phyloP scores from a whole-genome alignment of 92 coral and sea anemone genomes.

The Pocillopora meandrina region DNA sequence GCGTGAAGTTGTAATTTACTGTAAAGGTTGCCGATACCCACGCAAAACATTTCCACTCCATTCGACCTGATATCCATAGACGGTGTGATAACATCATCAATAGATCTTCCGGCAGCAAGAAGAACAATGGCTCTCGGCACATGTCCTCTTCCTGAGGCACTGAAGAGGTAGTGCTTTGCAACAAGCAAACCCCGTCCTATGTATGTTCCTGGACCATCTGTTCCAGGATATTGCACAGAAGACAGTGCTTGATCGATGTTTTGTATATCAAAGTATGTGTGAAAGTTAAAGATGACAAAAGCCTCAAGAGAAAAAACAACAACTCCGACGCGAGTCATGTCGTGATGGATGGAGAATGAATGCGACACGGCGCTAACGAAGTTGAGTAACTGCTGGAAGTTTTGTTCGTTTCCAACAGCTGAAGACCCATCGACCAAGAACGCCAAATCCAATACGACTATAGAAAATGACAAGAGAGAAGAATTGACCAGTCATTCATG shows the following conservation, averaged over 20 bases:
- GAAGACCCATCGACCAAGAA: slow-evolving; percentile 94
- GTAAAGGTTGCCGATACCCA: slow-evolving; percentile 77
- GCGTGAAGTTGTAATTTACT: slow-evolving; percentile 89
- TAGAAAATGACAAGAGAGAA: background rate
- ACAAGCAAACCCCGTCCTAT: slow-evolving; percentile 90
- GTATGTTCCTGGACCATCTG: slow-evolving; percentile 91
- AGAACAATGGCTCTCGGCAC: slow-evolving; percentile 77
- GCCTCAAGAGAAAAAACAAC: slow-evolving; percentile 86
- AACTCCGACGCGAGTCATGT: slow-evolving; percentile 75
- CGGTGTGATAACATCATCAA: slow-evolving; percentile 88
- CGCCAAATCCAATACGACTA: slow-evolving; percentile 83
- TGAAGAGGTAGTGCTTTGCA: slow-evolving; percentile 61
- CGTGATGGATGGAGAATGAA: slow-evolving; percentile 71
- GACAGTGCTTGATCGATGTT: slow-evolving; percentile 79
- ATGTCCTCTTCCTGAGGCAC: slow-evolving; percentile 66
- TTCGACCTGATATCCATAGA: slow-evolving; percentile 66
- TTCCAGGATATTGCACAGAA: slow-evolving; percentile 83
- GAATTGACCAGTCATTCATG: background rate
- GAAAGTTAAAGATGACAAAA: slow-evolving; percentile 86
- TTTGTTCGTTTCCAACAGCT: slow-evolving; percentile 74
- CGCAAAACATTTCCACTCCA: slow-evolving; percentile 79
- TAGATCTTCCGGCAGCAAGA: slow-evolving; percentile 78
- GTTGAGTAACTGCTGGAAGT: slow-evolving; percentile 86
- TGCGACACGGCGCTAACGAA: slow-evolving; percentile 85
- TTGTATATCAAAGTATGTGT: slow-evolving; percentile 80